A percentile compares a stretch with the other conserved stretches of the same genome.
Evolutionary conservation across 2,888 invertebrate species (phyloP).

Genomic region (Lysandra coridon): DNA sequence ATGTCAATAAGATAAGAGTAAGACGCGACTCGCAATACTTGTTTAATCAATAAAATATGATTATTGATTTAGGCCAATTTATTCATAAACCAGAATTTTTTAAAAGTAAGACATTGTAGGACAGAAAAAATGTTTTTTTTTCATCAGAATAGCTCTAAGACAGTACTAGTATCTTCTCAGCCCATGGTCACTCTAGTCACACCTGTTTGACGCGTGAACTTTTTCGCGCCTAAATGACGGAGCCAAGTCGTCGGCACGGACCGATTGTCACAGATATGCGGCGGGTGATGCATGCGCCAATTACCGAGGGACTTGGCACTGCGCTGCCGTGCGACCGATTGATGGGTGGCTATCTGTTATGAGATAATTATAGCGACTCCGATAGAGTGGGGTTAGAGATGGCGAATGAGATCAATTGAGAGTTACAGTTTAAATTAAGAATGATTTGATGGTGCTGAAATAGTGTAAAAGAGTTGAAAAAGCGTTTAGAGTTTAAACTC

Average conservation of each 20-base stretch:
- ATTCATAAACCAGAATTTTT: too few species aligned
- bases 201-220: constrained; percentile 39
- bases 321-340: constrained; percentile 1
- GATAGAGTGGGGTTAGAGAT: not conserved
- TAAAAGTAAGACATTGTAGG: too few species aligned
- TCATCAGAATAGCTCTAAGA: not conserved
- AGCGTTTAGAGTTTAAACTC: too few species aligned
- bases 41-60: not conserved
- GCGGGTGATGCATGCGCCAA: constrained; percentile 25
- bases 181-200: constrained; percentile 7
- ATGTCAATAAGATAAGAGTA: not conserved
- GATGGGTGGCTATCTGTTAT: not conserved
- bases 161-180: not conserved
- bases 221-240: constrained; percentile 26
- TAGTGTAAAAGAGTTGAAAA: too few species aligned
- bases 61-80: not conserved
- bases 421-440: not conserved
- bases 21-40: not conserved
- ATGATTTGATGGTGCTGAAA: not conserved
- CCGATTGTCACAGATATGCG: constrained; percentile 37
- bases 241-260: constrained; percentile 35
- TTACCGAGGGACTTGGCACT: constrained; percentile 12
- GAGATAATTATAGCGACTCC: not conserved
- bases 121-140: not conserved
- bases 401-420: too few species aligned